phyloP scores from a whole-genome alignment of 2,797 vertebrate species.

The Erethizon dorsatum region DNA sequence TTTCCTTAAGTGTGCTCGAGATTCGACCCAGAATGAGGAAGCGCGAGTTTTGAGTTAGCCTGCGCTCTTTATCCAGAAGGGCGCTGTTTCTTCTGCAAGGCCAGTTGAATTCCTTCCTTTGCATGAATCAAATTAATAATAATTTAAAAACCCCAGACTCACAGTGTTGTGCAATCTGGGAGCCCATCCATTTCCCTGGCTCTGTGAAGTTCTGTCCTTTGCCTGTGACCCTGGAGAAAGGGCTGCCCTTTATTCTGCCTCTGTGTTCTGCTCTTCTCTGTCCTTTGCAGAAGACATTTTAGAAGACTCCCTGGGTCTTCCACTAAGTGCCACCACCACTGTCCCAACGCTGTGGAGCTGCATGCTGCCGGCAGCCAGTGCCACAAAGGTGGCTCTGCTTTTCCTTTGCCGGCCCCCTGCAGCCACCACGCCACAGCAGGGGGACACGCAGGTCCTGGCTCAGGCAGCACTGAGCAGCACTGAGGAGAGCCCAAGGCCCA shows the following conservation, averaged over 20 bases:
- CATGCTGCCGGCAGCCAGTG: not conserved
- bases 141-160: not conserved
- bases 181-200: not conserved
- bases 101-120: not conserved
- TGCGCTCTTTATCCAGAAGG: conserved; percentile 11
- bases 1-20: not conserved
- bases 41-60: conserved; percentile 36
- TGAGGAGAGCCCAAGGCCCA: not conserved
- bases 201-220: not conserved
- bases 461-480: not conserved
- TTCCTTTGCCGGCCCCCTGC: not conserved
- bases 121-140: not conserved
- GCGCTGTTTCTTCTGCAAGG: conserved; percentile 6
- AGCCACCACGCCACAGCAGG: not conserved
- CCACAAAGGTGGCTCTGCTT: rapidly evolving
- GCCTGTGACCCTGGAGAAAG: not conserved
- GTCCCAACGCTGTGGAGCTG: not conserved
- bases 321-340: no score
- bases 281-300: not conserved
- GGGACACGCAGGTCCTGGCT: rapidly evolving
- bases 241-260: rapidly evolving
- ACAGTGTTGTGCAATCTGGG: not conserved
- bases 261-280: no score
- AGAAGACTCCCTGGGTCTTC: not conserved
- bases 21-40: conserved; percentile 52